Evolutionary conservation across 2,797 vertebrate genomes (phyloP), one percentile per base, ranked within the genome.

Genomic region (Microchirus variegatus): DNA sequence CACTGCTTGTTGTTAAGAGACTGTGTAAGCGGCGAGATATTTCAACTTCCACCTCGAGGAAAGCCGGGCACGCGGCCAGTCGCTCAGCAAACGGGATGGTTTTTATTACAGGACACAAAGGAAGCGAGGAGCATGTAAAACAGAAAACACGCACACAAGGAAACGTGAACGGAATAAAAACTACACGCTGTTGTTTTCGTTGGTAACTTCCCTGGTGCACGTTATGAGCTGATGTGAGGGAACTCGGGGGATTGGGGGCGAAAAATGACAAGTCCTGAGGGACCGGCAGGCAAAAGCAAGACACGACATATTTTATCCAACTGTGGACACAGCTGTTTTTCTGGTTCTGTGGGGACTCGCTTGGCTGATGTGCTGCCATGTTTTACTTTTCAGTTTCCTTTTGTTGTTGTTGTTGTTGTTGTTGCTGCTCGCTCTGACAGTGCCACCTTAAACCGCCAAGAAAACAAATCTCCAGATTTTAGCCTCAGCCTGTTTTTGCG

Each of bases 291-390:
- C 66, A 63, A 49, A 49, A 51, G 45, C 49, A n/a, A 68, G 72
- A 80, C 53, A 18, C 77, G 38, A 31, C 66, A 61, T 81, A 66
- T 76, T 85, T 88, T 69, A 84, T 68, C 67, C 82, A 87, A 82
- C 81, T 87, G 84, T 73, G 72, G 72, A 84, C 35, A 61, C 87
- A 90, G 87, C 80, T 91, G 88, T 68, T 83, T 85, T 78, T 69
- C 73, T 70, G 59, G 63, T 78, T 73, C 71, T 51, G 49, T 53
- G 31, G 43, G 54, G 76, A 84, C 61, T 67, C 41, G 3, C 67
- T 77, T 14, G 9, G 64, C n/a, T n/a, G n/a, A 70, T 46, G 42
- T 26, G 42, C 17, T 77, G 71, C 68, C 59, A 60, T 64, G 62
- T 18, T 77, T 63, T 57, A 49, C 46, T 63, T 73, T 69, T 63